Base-by-base conservation (phyloP, 1,140 invertebrate genomes). In the Drosophila virilis region DNA sequence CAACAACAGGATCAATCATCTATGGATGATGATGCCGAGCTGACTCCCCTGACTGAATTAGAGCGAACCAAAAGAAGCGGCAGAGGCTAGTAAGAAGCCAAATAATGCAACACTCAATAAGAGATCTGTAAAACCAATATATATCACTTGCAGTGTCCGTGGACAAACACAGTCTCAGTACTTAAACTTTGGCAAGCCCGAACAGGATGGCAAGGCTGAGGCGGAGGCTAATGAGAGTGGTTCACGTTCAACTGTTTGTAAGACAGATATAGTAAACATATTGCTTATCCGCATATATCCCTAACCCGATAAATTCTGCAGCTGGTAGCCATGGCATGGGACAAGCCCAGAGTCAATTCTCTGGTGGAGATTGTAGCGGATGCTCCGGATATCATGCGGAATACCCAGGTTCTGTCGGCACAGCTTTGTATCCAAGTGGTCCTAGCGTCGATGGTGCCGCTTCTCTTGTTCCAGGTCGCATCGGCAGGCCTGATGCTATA, bases 131-230 rank as follows among this genome's bases (percentile, higher is more conserved):
- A 40, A 55, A 8, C 8, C n/a, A 9, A 3, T 22, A 17, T 8
- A 9, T n/a, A 3, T 1, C 22, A 9, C 12, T 40, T 79, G 0
- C 48, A 92, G 91, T 77, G 62, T 55, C 22, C 93, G 95, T 45
- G 96, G 96, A 32, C 96, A 97, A 91, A 97, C 96, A 0, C 96
- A 97, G 80, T 96, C 96, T 7, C 96, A 97, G 81, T 97, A 96
- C 91, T 92, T 97, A 62, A 95, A 94, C 77, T 94, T 96, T 69
- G 93, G 93, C 8, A 93, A 93, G 51, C 93, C 93, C 15, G 94
- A 95, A 77, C 91, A 94, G 74, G 93, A 94, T 32, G 96, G 96
- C 12, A 96, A 95, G 91, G 96, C 96, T 0, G 96, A 97, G 91
- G 96, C 96, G 2, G 95, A 96, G 90, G 96, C 96, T 8, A 94